phyloP scores from a whole-genome alignment of 2,888 invertebrate genomes.

The Platerodrilus igneus region DNA sequence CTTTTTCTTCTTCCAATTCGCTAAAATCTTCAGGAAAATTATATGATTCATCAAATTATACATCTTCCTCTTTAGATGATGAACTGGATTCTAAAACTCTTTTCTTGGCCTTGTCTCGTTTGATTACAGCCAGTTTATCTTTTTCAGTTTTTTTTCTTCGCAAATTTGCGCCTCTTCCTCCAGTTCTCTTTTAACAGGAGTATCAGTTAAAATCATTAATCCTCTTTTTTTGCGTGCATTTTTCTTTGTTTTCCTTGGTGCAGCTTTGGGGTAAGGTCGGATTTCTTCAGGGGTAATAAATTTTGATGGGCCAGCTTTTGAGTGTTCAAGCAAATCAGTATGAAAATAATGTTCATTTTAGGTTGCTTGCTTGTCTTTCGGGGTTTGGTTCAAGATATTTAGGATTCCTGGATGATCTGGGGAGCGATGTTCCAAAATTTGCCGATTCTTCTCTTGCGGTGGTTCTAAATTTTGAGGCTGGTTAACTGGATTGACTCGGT shows the following conservation, averaged over 20 bases:
- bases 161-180: conserved; percentile 2
- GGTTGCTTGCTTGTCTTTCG: neutral
- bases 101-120: neutral
- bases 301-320: conserved; percentile 2
- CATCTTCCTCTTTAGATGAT: neutral
- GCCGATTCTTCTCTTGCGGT: conserved; percentile 1
- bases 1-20: too few relatives aligned
- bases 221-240: conserved; percentile 2
- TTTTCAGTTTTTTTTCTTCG: conserved; percentile 3
- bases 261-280: conserved; percentile 1
- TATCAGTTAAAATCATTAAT: conserved; percentile 3
- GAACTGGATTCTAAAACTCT: conserved; percentile 6
- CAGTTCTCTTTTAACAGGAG: conserved; percentile 3
- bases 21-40: too few relatives aligned
- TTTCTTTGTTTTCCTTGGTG: conserved; percentile 1
- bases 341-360: conserved; percentile 1
- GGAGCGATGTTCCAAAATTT: conserved; percentile 1
- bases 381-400: neutral
- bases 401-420: conserved; percentile 1
- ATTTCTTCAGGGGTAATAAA: conserved; percentile 4
- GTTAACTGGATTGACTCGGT: too few relatives aligned
- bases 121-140: conserved; percentile 2
- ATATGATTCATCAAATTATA: too few relatives aligned
- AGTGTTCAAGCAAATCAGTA: conserved; percentile 1
- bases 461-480: too few relatives aligned